phyloP scores from a whole-genome alignment of 2,113 vertebrate genomes.

The Chionis minor region DNA sequence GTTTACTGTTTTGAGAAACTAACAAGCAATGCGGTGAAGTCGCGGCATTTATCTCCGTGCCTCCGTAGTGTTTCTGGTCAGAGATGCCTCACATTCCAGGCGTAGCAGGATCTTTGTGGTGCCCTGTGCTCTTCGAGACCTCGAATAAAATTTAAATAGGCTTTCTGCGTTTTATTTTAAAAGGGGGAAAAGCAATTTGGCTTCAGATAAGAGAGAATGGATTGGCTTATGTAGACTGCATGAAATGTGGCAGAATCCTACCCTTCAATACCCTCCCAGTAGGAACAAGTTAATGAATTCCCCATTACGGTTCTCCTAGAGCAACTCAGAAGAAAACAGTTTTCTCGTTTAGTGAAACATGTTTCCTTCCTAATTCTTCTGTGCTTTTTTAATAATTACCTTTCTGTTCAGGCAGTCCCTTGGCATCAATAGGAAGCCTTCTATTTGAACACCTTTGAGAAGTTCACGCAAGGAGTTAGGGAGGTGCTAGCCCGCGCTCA shows the following conservation, averaged over 20 bases:
- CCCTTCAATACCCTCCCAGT: background rate
- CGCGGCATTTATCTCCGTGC: background rate
- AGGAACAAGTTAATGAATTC: background rate
- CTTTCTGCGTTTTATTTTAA: background rate
- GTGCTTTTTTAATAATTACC: background rate
- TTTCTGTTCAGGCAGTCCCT: background rate
- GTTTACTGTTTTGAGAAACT: background rate
- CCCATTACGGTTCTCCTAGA: background rate
- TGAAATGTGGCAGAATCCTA: background rate
- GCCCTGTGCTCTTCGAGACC: background rate
- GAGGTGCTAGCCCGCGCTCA: background rate
- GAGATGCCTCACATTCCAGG: background rate
- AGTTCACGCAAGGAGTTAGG: background rate
- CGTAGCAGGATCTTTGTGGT: background rate
- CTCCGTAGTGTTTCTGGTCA: background rate
- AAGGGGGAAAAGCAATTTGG: background rate
- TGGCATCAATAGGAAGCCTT: background rate
- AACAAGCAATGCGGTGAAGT: background rate
- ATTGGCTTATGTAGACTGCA: background rate
- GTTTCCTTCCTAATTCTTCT: background rate
- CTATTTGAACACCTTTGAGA: background rate
- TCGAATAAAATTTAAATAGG: background rate
- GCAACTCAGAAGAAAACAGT: background rate
- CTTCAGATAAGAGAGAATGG: background rate
- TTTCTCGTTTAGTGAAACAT: background rate